Evolutionary conservation across 2,797 vertebrate species (phyloP).

Genomic region (Synanceia verrucosa): DNA sequence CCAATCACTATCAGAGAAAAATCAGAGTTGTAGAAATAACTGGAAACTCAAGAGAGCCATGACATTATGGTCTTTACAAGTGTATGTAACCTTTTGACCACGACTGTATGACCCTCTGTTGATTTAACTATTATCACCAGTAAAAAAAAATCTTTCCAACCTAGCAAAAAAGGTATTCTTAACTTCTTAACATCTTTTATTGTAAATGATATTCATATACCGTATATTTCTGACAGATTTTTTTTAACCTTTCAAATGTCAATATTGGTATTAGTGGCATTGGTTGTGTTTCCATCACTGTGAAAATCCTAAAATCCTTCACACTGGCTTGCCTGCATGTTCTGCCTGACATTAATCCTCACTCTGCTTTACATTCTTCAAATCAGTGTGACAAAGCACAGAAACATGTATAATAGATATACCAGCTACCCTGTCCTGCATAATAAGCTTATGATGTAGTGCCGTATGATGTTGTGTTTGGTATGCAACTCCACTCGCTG

Average conservation of each 20-base stretch:
- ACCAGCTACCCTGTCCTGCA: background rate
- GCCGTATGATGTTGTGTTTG: background rate
- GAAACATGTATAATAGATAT: constrained; percentile 4
- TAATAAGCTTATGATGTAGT: background rate
- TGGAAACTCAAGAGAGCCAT: too few species aligned
- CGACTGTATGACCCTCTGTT: too few species aligned
- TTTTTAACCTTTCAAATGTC: background rate
- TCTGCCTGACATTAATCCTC: constrained; percentile 48
- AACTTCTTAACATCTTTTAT: too few species aligned
- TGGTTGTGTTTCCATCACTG: constrained; percentile 15
- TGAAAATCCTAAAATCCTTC: constrained; percentile 32
- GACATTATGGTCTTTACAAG: too few species aligned
- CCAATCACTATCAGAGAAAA: too few species aligned
- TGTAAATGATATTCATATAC: background rate
- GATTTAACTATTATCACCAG: too few species aligned
- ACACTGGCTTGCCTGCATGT: constrained; percentile 28
- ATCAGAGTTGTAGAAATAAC: too few species aligned
- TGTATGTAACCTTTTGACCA: too few species aligned
- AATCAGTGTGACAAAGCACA: constrained; percentile 35
- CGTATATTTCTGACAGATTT: background rate
- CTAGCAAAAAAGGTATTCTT: too few species aligned
- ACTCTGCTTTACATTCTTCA: constrained; percentile 34
- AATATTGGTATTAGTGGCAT: background rate
- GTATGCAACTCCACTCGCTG: background rate
- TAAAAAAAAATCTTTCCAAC: too few species aligned